Evolutionary conservation across 2,113 vertebrate genomes (phyloP).

Genomic region (Isichthys henryi): DNA sequence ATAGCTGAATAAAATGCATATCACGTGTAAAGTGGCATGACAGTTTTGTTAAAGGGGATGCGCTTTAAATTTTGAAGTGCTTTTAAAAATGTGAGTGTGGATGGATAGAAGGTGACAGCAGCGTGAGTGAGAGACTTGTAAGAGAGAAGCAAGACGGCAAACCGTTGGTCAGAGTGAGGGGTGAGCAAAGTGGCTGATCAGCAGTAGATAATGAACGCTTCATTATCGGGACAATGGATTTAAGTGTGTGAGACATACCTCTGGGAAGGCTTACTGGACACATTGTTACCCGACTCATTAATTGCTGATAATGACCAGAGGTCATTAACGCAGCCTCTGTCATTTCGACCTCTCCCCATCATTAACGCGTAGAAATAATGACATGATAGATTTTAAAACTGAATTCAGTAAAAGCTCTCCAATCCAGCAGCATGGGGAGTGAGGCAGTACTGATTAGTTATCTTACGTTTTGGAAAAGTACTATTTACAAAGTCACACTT

Average conservation of each 20-base stretch:
- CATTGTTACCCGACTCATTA: not conserved
- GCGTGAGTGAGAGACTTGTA: not conserved
- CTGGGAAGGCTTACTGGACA: not conserved
- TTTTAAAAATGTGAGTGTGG: not conserved
- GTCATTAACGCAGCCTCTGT: not conserved
- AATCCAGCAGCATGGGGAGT: not conserved
- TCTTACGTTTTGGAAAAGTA: not conserved
- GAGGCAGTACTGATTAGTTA: not conserved
- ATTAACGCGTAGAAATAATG: not conserved
- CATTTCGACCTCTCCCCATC: not conserved
- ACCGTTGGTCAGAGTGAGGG: not conserved
- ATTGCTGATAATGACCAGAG: not conserved
- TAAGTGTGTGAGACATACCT: not conserved
- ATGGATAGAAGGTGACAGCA: not conserved
- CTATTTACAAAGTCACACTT: not conserved
- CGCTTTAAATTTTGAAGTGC: not conserved
- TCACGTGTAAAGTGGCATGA: not conserved
- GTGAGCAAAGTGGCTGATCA: not conserved
- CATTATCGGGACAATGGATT: not conserved
- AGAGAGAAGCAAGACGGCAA: not conserved
- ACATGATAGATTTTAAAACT: not conserved
- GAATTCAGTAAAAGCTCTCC: not conserved
- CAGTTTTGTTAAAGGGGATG: not conserved
- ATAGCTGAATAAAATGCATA: not conserved
- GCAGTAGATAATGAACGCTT: not conserved